phyloP scores from a whole-genome alignment of 2,113 vertebrate genomes.

The Misgurnus anguillicaudatus region DNA sequence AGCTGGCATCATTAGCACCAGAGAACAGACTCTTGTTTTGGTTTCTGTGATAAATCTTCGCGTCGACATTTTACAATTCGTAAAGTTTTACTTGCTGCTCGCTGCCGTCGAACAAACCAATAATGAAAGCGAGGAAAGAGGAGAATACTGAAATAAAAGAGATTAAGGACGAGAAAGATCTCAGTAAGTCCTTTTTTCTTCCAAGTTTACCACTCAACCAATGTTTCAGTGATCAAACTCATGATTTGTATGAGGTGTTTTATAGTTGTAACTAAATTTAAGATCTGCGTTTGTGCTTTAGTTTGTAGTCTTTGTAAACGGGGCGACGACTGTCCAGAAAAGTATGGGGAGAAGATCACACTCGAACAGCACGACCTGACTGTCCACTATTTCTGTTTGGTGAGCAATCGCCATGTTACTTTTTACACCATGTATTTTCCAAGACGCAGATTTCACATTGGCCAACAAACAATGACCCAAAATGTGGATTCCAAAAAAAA shows the following conservation, averaged over 20 bases:
- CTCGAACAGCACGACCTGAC: conserved; percentile 78
- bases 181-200: conserved; percentile 13
- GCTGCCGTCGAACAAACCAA: not conserved
- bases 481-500: no score
- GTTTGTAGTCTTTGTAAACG: conserved; percentile 86
- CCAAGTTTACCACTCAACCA: not conserved
- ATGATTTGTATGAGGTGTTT: not conserved
- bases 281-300: conserved; percentile 59
- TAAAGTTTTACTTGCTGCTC: not conserved
- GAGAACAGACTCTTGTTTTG: no score
- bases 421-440: not conserved
- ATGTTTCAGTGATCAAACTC: not conserved
- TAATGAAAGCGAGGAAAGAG: conserved; percentile 13
- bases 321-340: conserved; percentile 83
- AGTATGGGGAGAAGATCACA: conserved; percentile 89
- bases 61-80: not conserved
- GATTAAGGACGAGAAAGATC: conserved; percentile 15
- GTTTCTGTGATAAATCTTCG: no score
- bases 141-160: conserved; percentile 2
- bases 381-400: conserved; percentile 94
- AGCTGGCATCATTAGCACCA: not conserved
- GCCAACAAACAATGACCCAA: no score
- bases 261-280: not conserved
- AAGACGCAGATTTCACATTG: no score
- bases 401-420: conserved; percentile 61